A percentile compares a stretch with the other conserved stretches of the same genome.
Conservation (phyloP, 2,113 vertebrate species). For the Datnioides undecimradiatus region DNA sequence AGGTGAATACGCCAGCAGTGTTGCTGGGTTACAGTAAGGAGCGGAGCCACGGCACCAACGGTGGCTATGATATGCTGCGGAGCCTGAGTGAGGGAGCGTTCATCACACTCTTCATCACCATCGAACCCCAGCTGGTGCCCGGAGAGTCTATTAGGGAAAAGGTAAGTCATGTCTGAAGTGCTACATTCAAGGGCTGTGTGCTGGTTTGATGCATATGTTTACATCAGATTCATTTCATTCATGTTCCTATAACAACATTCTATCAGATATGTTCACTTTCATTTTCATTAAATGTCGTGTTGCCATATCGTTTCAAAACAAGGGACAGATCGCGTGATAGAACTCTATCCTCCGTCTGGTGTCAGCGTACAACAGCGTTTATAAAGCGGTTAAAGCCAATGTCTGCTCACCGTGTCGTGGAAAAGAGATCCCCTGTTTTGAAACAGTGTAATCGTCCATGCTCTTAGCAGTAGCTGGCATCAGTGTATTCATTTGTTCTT, state of each 20-base stretch:
- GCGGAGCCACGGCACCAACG: slow-evolving; percentile 78
- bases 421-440: slow-evolving; percentile 5
- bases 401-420: not conserved
- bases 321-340: not conserved
- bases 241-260: too few species aligned
- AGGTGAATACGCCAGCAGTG: slow-evolving; percentile 91
- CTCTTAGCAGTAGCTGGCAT: not conserved
- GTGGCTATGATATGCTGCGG: slow-evolving; percentile 84
- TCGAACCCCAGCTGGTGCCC: slow-evolving; percentile 93
- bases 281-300: not conserved
- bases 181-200: not conserved
- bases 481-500: slow-evolving; percentile 17
- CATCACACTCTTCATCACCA: slow-evolving; percentile 94
- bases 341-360: too few species aligned
- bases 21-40: slow-evolving; percentile 96
- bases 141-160: slow-evolving; percentile 93
- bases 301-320: not conserved
- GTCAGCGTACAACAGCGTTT: not conserved
- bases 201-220: not conserved
- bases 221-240: not conserved
- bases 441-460: not conserved
- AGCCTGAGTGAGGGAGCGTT: slow-evolving; percentile 90
- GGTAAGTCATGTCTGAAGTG: slow-evolving; percentile 77
- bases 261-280: not conserved
- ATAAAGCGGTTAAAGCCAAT: not conserved